phyloP scores from a whole-genome alignment of 2,797 vertebrate species.

The Liasis olivaceus region DNA sequence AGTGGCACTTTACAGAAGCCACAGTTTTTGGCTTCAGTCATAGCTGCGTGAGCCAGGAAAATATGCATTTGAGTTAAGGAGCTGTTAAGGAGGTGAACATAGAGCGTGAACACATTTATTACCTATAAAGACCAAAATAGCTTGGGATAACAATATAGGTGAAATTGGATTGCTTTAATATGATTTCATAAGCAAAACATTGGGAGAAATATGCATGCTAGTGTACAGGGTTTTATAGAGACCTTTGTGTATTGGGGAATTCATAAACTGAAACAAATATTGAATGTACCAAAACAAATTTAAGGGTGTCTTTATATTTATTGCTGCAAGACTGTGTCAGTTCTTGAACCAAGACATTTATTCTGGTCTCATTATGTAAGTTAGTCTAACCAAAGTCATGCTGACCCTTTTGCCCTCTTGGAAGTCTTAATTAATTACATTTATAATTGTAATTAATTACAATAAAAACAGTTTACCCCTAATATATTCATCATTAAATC shows the following conservation, averaged over 20 bases:
- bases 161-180: not conserved
- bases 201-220: not conserved
- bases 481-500: not conserved
- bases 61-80: not conserved
- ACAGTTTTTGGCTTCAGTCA: not conserved
- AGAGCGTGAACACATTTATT: not conserved
- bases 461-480: not conserved
- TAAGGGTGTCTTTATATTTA: not conserved
- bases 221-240: not conserved
- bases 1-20: not conserved
- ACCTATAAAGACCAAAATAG: not conserved
- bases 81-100: not conserved
- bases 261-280: not conserved
- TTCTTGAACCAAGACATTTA: not conserved
- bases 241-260: not conserved
- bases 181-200: not conserved
- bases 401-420: not conserved
- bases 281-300: not conserved
- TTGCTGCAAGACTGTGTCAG: not conserved
- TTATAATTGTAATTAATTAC: not conserved
- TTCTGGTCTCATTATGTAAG: not conserved
- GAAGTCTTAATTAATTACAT: not conserved
- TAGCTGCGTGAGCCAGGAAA: not conserved
- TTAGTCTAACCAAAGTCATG: not conserved
- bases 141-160: not conserved